Percentiles rank a stretch among this genome's conserved stretches.
Evolutionary conservation across 2,797 vertebrate genomes (phyloP).

Genomic region (Enteromius afrohamiltoni): DNA sequence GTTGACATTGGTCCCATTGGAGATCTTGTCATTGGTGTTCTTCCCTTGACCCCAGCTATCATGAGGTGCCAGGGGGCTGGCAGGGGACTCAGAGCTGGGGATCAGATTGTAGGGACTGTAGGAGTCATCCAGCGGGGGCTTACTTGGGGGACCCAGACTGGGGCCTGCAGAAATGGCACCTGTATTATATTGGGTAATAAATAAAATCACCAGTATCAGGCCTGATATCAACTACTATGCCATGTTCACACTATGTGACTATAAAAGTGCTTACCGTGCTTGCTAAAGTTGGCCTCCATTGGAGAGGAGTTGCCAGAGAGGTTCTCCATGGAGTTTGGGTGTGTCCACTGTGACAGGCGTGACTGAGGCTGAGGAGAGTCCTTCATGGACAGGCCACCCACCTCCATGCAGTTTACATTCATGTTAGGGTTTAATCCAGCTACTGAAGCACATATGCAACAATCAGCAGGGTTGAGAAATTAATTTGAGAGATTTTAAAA

Average conservation of each 20-base stretch:
- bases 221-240: neutral
- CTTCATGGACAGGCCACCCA: slow-evolving; percentile 93
- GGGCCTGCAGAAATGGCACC: slow-evolving; percentile 96
- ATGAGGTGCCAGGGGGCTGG: slow-evolving; percentile 88
- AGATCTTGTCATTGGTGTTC: slow-evolving; percentile 92
- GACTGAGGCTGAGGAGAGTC: slow-evolving; percentile 96
- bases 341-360: slow-evolving; percentile 98
- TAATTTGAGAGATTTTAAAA: neutral
- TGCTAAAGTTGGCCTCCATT: slow-evolving; percentile 93
- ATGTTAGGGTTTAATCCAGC: slow-evolving; percentile 96
- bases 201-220: neutral
- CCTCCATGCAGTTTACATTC: slow-evolving; percentile 98
- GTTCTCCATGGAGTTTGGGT: slow-evolving; percentile 94
- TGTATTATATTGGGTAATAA: slow-evolving; percentile 54
- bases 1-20: slow-evolving; percentile 96
- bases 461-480: neutral
- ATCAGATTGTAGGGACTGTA: slow-evolving; percentile 95
- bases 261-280: slow-evolving; percentile 83
- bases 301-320: slow-evolving; percentile 90
- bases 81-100: slow-evolving; percentile 88
- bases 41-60: slow-evolving; percentile 98
- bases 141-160: slow-evolving; percentile 87
- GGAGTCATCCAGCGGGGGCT: slow-evolving; percentile 92
- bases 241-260: neutral
- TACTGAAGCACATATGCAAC: slow-evolving; percentile 58